Evolutionary conservation across 2,888 invertebrate genomes (phyloP).

Genomic region (Chorisops tibialis): DNA sequence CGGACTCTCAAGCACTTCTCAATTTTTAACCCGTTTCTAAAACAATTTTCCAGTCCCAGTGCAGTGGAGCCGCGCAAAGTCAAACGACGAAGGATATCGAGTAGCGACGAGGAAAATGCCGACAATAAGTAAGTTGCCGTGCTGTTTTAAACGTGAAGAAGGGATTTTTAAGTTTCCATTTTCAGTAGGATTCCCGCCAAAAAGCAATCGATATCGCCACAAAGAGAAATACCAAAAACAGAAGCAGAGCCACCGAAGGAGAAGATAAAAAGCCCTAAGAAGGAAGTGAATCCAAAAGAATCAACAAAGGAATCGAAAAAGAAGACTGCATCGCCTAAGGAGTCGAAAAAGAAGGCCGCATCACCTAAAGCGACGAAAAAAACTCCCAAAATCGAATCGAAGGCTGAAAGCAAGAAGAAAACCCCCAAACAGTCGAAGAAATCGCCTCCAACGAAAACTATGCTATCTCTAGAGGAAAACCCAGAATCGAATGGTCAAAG

Average conservation of each 20-base stretch:
- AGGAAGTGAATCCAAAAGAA: conserved; percentile 9
- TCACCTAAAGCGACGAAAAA: conserved; percentile 12
- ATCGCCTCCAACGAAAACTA: not conserved
- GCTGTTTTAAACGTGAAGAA: not conserved
- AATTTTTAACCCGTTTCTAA: conserved; percentile 13
- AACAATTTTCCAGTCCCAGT: conserved; percentile 31
- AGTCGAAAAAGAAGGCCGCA: not conserved
- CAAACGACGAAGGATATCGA: conserved; percentile 41
- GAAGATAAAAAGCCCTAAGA: not conserved
- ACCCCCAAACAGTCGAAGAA: conserved; percentile 22
- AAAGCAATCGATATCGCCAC: conserved; percentile 18
- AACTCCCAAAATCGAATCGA: conserved; percentile 2
- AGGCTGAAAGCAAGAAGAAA: conserved; percentile 15
- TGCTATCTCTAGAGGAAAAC: not conserved
- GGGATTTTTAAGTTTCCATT: not conserved
- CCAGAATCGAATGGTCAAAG: not conserved
- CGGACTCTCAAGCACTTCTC: not conserved
- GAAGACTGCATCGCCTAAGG: conserved; percentile 7
- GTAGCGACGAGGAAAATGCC: conserved; percentile 46
- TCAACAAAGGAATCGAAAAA: conserved; percentile 18
- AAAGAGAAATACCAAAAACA: not conserved
- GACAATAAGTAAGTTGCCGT: conserved; percentile 27
- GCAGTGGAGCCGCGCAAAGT: conserved; percentile 29
- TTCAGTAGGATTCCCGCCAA: conserved; percentile 29
- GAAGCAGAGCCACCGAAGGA: not conserved